Percentiles rank a stretch among this genome's conserved stretches.
Evolutionary conservation across 2,113 vertebrate genomes (phyloP).

Genomic region (Myotis davidii): DNA sequence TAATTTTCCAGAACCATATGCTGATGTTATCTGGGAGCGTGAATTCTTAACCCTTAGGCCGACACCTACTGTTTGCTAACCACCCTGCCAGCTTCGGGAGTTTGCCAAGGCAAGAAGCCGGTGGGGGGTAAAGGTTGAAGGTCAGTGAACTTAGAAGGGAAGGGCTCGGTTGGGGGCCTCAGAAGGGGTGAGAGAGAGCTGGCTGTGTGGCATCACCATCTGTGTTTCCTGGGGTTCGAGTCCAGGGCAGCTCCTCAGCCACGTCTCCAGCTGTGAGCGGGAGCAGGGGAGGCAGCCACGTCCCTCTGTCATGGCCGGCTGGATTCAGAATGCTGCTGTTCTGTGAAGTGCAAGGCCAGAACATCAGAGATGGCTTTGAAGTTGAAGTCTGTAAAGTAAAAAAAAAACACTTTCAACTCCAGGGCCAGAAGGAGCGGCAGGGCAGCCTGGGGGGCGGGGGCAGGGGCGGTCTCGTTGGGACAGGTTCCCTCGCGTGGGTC

Average conservation of each 20-base stretch:
- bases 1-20: conserved; percentile 76
- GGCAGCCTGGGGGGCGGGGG: neutral
- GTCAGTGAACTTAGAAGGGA: conserved; percentile 14
- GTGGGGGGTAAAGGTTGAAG: neutral
- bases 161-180: neutral
- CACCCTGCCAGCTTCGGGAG: neutral
- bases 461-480: neutral
- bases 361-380: neutral
- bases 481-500: neutral
- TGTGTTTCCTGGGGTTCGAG: neutral
- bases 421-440: neutral
- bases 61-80: conserved; percentile 61
- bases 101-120: conserved; percentile 57
- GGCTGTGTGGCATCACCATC: accelerated
- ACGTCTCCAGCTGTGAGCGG: neutral
- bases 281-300: neutral
- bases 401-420: neutral
- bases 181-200: neutral
- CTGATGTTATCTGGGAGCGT: conserved; percentile 73
- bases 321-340: neutral
- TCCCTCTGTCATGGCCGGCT: neutral
- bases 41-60: conserved; percentile 73
- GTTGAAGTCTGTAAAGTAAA: neutral
- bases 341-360: neutral
- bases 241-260: neutral